A percentile compares a stretch with the other conserved stretches of the same genome.
phyloP scores from a whole-genome alignment of 2,113 vertebrate genomes.

The Hippoglossus stenolepis region DNA sequence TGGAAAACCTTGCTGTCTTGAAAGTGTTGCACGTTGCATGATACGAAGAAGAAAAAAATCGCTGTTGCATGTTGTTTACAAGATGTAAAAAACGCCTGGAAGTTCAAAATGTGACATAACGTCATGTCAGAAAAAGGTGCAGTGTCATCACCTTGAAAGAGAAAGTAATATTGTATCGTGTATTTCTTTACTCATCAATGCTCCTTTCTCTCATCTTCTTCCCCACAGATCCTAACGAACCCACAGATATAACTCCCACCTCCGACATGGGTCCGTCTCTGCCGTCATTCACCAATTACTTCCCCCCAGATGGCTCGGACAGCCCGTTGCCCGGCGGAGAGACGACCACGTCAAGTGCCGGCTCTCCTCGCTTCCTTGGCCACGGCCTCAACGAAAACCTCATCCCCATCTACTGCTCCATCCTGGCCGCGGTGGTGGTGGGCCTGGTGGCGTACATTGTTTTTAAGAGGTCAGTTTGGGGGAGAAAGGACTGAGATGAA shows the following conservation, averaged over 20 bases:
- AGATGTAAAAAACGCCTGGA: too few species aligned
- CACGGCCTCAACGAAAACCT: slow-evolving; percentile 90
- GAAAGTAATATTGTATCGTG: too few species aligned
- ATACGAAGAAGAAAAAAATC: too few species aligned
- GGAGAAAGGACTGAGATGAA: neutral
- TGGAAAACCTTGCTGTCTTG: too few species aligned
- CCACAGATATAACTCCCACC: slow-evolving; percentile 49
- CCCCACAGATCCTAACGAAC: slow-evolving; percentile 73
- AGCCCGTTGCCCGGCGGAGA: slow-evolving; percentile 70
- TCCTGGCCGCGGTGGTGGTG: slow-evolving; percentile 94
- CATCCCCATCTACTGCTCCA: slow-evolving; percentile 98
- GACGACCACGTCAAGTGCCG: slow-evolving; percentile 86
- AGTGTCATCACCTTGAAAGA: too few species aligned
- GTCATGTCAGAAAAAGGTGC: too few species aligned
- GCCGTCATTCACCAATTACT: slow-evolving; percentile 63
- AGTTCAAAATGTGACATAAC: too few species aligned
- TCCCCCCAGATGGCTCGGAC: slow-evolving; percentile 38
- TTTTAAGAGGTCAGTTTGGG: slow-evolving; percentile 91
- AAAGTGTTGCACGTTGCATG: too few species aligned
- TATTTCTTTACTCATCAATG: slow-evolving; percentile 4
- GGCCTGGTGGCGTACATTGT: slow-evolving; percentile 94
- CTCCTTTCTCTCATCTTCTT: slow-evolving; percentile 7
- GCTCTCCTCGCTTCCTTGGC: slow-evolving; percentile 87
- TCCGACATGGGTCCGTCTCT: slow-evolving; percentile 43
- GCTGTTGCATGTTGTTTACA: too few species aligned